Percentiles rank a stretch among this genome's conserved stretches.
Evolutionary conservation across 2,797 vertebrate species (phyloP).

Genomic region (Lithobates pipiens): DNA sequence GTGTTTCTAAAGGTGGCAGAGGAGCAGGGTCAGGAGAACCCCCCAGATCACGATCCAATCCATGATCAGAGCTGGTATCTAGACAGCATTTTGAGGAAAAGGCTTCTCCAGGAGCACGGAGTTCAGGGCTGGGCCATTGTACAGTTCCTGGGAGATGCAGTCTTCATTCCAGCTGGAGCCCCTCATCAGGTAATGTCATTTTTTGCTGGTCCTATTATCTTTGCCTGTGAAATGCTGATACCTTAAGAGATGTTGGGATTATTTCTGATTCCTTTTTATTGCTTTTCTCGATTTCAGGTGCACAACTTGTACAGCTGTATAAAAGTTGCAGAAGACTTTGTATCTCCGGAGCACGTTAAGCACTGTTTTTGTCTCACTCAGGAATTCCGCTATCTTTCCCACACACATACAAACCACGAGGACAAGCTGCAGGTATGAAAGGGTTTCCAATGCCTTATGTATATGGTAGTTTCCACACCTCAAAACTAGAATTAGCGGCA

Average conservation of each 20-base stretch:
- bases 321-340: constrained; percentile 84
- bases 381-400: constrained; percentile 82
- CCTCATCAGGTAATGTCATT: constrained; percentile 76
- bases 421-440: constrained; percentile 79
- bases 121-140: constrained; percentile 84
- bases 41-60: constrained; percentile 79
- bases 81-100: constrained; percentile 74
- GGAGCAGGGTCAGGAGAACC: constrained; percentile 81
- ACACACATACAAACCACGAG: constrained; percentile 82
- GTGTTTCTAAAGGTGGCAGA: constrained; percentile 74
- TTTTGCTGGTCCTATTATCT: not conserved
- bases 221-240: not conserved
- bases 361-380: constrained; percentile 85
- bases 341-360: constrained; percentile 83
- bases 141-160: constrained; percentile 81
- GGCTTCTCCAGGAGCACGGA: constrained; percentile 79
- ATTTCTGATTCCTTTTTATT: too few relatives aligned
- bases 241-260: too few relatives aligned
- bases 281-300: constrained; percentile 72
- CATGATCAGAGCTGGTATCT: constrained; percentile 83
- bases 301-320: constrained; percentile 84
- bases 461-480: too few relatives aligned
- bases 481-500: not conserved
- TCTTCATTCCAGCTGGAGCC: constrained; percentile 82
- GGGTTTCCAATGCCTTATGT: not conserved